Conservation (phyloP, 2,113 vertebrate genomes). For the Thalassoma bifasciatum region DNA sequence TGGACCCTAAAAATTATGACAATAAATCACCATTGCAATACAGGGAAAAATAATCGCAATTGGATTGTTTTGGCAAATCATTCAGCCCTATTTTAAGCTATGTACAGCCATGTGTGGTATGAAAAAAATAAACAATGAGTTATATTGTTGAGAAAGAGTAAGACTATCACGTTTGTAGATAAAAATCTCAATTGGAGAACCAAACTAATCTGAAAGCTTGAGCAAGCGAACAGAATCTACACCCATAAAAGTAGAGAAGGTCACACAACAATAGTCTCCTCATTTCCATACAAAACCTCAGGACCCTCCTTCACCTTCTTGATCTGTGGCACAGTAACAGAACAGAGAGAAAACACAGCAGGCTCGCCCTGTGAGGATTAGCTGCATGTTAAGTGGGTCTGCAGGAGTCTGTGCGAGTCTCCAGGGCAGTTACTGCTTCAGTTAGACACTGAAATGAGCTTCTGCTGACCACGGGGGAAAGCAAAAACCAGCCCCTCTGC, state of each 20-base stretch:
- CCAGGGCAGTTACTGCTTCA: conserved; percentile 57
- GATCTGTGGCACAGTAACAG: conserved; percentile 1
- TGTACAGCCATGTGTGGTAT: neutral
- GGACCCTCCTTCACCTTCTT: conserved; percentile 27
- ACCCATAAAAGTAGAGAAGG: conserved; percentile 2
- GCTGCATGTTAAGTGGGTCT: conserved; percentile 48
- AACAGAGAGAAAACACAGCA: neutral
- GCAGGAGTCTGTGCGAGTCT: conserved; percentile 38
- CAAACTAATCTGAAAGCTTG: neutral
- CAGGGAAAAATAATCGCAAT: no score
- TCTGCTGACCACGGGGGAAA: conserved; percentile 48
- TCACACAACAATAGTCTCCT: neutral
- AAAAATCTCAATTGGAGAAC: neutral
- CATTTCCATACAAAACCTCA: conserved; percentile 55
- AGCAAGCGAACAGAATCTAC: conserved; percentile 10
- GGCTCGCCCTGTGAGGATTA: conserved; percentile 47
- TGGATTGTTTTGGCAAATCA: no score
- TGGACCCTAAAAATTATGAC: no score
- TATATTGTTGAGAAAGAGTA: neutral
- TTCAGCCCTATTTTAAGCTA: no score
- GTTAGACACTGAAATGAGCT: conserved; percentile 60
- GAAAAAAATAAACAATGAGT: neutral
- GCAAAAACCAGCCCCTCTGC: conserved; percentile 44
- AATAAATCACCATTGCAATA: no score
- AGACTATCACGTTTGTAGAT: neutral